These are phyloP conservation scores for Tetragonisca angustula DNA, from an alignment of 2,888 invertebrate species.

Conservation along the genomic window DNA sequence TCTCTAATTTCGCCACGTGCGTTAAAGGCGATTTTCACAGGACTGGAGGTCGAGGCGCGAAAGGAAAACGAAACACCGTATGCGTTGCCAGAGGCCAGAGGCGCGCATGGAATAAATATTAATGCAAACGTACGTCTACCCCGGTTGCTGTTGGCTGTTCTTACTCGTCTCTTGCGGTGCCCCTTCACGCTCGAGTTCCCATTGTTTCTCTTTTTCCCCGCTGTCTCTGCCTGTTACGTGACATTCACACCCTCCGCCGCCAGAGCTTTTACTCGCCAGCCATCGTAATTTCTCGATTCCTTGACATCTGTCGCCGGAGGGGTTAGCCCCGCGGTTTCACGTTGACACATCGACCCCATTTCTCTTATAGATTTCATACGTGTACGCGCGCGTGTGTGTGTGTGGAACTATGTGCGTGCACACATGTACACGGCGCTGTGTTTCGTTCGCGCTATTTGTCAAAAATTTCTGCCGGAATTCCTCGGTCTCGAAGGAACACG, in stretches of 20 bases:
- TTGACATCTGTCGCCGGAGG: slow-evolving; percentile 49
- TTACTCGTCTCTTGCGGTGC: slow-evolving; percentile 26
- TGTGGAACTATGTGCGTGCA: too few species aligned
- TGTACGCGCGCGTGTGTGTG: background rate
- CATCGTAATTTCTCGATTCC: slow-evolving; percentile 61
- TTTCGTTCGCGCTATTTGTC: slow-evolving; percentile 23
- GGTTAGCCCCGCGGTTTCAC: slow-evolving; percentile 36
- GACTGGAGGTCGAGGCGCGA: background rate
- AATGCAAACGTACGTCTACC: slow-evolving; percentile 53
- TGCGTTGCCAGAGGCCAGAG: slow-evolving; percentile 1
- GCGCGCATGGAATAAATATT: slow-evolving; percentile 64
- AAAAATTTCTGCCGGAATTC: slow-evolving; percentile 32
- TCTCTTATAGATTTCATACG: slow-evolving; percentile 20
- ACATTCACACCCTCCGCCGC: slow-evolving; percentile 42
- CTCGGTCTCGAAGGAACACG: background rate
- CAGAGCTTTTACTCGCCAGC: slow-evolving; percentile 40
- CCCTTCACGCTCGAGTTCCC: slow-evolving; percentile 47
- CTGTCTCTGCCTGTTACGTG: slow-evolving; percentile 40
- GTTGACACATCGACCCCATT: slow-evolving; percentile 41
- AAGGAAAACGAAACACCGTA: slow-evolving; percentile 15
- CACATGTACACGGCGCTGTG: background rate
- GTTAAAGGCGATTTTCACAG: slow-evolving; percentile 38
- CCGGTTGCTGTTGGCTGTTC: slow-evolving; percentile 36
- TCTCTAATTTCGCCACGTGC: slow-evolving; percentile 19
- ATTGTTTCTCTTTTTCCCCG: slow-evolving; percentile 57